Evolutionary conservation across 1,140 invertebrate species (phyloP).

Genomic region (Platyscapa corneri): DNA sequence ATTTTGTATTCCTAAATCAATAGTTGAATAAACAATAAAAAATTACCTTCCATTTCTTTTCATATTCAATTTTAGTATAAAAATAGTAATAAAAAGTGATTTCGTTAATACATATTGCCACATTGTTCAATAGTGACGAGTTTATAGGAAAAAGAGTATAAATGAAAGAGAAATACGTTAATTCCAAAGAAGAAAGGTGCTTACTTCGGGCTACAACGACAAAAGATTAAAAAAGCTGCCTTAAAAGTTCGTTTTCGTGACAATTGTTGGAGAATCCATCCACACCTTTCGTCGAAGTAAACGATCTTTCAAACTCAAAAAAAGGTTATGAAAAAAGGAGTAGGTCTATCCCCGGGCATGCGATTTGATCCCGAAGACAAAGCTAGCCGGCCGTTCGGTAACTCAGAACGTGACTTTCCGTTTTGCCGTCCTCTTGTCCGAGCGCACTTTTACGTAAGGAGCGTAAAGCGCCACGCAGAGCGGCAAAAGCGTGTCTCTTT

Average conservation of each 20-base stretch:
- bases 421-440: slow-evolving; percentile 3
- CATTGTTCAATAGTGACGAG: no score
- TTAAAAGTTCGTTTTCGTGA: slow-evolving; percentile 1
- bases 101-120: no score
- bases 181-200: background rate
- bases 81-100: no score
- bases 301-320: background rate
- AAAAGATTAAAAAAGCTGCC: background rate
- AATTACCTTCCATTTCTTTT: no score
- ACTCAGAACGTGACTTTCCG: slow-evolving; percentile 40
- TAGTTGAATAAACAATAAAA: no score
- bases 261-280: background rate
- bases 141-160: background rate
- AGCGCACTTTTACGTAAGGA: slow-evolving; percentile 12
- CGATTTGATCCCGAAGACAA: background rate
- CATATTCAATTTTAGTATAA: no score
- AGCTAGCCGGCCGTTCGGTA: background rate
- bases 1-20: no score
- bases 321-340: background rate
- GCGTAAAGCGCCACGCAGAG: background rate
- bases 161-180: background rate
- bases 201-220: background rate
- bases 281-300: slow-evolving; percentile 11
- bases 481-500: background rate
- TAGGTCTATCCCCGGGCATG: background rate